A percentile compares a stretch with the other conserved stretches of the same genome.
Conservation (phyloP, 2,113 vertebrate genomes). For the Halichoeres trimaculatus region DNA sequence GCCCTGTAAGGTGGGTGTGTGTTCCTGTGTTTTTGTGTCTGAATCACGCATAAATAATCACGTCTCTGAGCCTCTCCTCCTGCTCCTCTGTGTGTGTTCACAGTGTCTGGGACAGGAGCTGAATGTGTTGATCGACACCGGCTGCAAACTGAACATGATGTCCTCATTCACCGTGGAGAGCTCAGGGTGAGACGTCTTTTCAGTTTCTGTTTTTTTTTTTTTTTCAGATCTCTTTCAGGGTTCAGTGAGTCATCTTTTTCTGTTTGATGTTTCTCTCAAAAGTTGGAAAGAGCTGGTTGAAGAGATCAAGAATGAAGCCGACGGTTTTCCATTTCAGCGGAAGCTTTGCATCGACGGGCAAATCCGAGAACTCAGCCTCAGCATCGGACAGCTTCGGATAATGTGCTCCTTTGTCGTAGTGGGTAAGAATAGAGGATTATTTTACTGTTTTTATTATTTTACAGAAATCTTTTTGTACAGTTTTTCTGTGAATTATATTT, state of each 20-base stretch:
- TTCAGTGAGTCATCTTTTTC: background rate
- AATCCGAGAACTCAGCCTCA: conserved; percentile 51
- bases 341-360: conserved; percentile 37
- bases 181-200: conserved; percentile 80
- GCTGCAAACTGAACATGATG: conserved; percentile 87
- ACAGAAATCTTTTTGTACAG: no score
- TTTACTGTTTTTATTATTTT: background rate
- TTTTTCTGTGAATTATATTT: background rate
- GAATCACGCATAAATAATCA: no score
- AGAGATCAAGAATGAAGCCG: conserved; percentile 35
- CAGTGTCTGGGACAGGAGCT: conserved; percentile 89
- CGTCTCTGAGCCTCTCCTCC: no score
- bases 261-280: conserved; percentile 3
- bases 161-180: conserved; percentile 87
- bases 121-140: conserved; percentile 87
- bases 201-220: background rate
- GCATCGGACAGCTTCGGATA: conserved; percentile 39
- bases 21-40: background rate
- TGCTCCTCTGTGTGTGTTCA: background rate
- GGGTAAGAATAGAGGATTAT: conserved; percentile 40
- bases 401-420: conserved; percentile 52
- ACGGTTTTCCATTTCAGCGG: conserved; percentile 36
- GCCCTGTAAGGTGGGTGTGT: conserved; percentile 37
- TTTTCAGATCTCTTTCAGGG: background rate
- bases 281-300: conserved; percentile 50